Evolutionary conservation across 1,140 invertebrate genomes (phyloP).

Genomic region (Plodia interpunctella): DNA sequence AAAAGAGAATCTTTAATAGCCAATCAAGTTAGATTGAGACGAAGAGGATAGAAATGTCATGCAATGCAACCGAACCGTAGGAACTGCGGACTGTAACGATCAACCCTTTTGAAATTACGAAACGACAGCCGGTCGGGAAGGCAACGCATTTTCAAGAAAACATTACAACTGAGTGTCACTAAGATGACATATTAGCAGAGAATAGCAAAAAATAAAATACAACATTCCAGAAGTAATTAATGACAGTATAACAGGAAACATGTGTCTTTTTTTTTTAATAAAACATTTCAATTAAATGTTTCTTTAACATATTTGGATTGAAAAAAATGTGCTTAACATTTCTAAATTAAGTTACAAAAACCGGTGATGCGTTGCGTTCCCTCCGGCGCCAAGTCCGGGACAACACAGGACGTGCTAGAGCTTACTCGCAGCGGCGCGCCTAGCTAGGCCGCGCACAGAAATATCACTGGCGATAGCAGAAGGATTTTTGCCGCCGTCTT

Average conservation of each 20-base stretch:
- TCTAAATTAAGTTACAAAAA: no score
- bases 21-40: constrained; percentile 5
- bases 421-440: constrained; percentile 51
- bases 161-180: not conserved
- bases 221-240: no score
- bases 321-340: no score
- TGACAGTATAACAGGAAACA: no score
- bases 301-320: no score
- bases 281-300: no score
- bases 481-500: constrained; percentile 83
- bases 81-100: constrained; percentile 57
- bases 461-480: constrained; percentile 82
- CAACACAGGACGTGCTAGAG: constrained; percentile 60
- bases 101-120: constrained; percentile 78
- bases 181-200: no score
- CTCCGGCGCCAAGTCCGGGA: constrained; percentile 34
- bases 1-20: constrained; percentile 1
- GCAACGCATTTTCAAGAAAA: constrained; percentile 29
- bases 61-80: constrained; percentile 50
- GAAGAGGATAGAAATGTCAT: constrained; percentile 11
- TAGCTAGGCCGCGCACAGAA: constrained; percentile 83
- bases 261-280: no score
- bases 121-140: constrained; percentile 50
- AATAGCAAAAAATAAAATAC: no score
- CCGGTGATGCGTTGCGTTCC: not conserved